Evolutionary conservation across 2,797 vertebrate species (phyloP).

Genomic region (Diplodus puntazzo): DNA sequence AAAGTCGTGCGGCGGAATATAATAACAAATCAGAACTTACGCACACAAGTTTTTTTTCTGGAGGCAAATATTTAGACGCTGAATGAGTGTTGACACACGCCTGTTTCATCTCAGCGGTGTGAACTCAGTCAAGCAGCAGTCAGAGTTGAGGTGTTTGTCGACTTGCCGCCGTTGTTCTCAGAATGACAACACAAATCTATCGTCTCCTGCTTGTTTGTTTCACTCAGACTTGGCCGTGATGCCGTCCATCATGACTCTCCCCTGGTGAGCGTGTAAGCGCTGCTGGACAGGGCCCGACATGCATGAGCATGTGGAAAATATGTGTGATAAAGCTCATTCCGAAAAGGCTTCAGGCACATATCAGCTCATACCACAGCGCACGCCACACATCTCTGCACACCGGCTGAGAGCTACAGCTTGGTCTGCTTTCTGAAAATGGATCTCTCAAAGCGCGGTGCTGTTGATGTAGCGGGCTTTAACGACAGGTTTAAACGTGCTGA

Average conservation of each 20-base stretch:
- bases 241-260: constrained; percentile 13
- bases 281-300: constrained; percentile 34
- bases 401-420: constrained; percentile 10
- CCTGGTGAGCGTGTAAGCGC: constrained; percentile 17
- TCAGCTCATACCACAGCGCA: constrained; percentile 26
- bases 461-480: constrained; percentile 12
- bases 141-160: constrained; percentile 6
- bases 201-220: constrained; percentile 13
- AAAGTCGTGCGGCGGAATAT: constrained; percentile 9
- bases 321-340: constrained; percentile 47
- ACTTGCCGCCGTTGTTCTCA: constrained; percentile 18
- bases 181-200: constrained; percentile 8
- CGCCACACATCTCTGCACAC: constrained; percentile 1
- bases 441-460: constrained; percentile 1
- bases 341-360: constrained; percentile 49
- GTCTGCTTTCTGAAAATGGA: constrained; percentile 2
- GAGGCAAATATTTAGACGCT: constrained; percentile 30
- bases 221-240: constrained; percentile 19
- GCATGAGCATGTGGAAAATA: constrained; percentile 54
- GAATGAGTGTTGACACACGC: constrained; percentile 27
- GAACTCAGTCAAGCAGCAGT: constrained; percentile 1
- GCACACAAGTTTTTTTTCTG: neutral
- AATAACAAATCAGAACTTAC: constrained; percentile 24
- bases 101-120: neutral
- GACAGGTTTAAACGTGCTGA: constrained; percentile 34